Conservation (phyloP, 2,888 invertebrate genomes). For the Eueremaeus valkanovi region DNA sequence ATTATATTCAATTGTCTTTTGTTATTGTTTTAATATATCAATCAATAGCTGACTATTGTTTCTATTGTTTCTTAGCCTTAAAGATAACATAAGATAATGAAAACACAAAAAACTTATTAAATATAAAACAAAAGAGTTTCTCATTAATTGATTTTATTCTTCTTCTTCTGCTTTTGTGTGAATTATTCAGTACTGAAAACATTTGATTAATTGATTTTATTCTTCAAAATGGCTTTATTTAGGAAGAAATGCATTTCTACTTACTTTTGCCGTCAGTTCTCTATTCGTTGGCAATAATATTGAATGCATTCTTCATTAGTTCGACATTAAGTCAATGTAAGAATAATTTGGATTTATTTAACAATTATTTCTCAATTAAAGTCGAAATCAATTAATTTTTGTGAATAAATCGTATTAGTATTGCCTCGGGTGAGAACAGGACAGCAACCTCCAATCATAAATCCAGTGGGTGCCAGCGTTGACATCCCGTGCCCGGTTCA, state of each 20-base stretch:
- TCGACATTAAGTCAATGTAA: slow-evolving; percentile 14
- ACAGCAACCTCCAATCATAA: slow-evolving; percentile 27
- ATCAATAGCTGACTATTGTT: not conserved
- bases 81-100: slow-evolving; percentile 26
- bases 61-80: not conserved
- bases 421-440: not conserved
- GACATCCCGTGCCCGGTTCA: slow-evolving; percentile 29
- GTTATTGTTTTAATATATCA: not conserved
- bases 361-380: not conserved
- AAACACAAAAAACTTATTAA: not conserved
- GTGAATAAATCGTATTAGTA: no score
- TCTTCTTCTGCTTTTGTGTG: no score
- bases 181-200: no score
- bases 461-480: slow-evolving; percentile 26
- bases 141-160: not conserved
- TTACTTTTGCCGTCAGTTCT: not conserved
- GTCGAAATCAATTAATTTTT: not conserved
- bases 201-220: not conserved
- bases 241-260: slow-evolving; percentile 19
- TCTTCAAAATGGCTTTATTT: not conserved
- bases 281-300: not conserved
- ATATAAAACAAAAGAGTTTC: slow-evolving; percentile 11
- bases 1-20: slow-evolving; percentile 14
- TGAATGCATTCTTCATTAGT: not conserved
- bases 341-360: not conserved